Conservation (phyloP, 2,888 invertebrate species). For the Drosophila ezoana region DNA sequence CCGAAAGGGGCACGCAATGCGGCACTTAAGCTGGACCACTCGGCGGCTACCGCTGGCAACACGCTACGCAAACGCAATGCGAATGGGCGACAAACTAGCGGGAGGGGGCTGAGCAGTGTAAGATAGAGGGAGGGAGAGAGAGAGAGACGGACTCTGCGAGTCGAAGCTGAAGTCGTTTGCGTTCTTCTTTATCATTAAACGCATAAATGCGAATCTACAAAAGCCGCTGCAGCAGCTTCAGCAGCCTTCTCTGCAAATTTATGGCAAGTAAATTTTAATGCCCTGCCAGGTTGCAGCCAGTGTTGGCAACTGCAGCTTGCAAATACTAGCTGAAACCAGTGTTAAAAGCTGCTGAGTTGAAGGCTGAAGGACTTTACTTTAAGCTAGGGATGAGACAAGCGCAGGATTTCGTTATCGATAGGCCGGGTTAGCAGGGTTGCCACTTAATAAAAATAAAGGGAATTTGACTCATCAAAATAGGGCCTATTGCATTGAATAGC, state of each 20-base stretch:
- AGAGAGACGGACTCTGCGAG: not conserved
- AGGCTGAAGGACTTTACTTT: no score
- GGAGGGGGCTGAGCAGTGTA: not conserved
- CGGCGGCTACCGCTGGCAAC: slow-evolving; percentile 68
- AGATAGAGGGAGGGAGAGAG: slow-evolving; percentile 1
- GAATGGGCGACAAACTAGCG: not conserved
- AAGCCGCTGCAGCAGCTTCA: slow-evolving; percentile 35
- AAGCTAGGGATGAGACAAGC: no score
- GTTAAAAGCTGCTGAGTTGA: no score
- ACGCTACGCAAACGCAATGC: slow-evolving; percentile 61
- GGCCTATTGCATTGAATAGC: no score
- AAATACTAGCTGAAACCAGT: no score
- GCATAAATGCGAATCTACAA: slow-evolving; percentile 79
- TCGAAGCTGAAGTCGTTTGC: slow-evolving; percentile 36
- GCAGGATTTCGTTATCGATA: no score
- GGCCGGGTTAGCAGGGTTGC: no score
- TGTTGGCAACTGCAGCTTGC: no score
- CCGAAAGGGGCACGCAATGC: slow-evolving; percentile 56
- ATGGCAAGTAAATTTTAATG: slow-evolving; percentile 81
- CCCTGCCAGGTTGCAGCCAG: slow-evolving; percentile 51
- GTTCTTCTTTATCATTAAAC: slow-evolving; percentile 78
- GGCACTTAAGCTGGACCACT: slow-evolving; percentile 68
- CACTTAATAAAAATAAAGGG: no score
- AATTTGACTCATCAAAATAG: no score
- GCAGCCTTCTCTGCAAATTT: slow-evolving; percentile 76